These are phyloP conservation scores for Agelastica alni DNA, from an alignment of 2,888 invertebrate species.

Conservation along the genomic window DNA sequence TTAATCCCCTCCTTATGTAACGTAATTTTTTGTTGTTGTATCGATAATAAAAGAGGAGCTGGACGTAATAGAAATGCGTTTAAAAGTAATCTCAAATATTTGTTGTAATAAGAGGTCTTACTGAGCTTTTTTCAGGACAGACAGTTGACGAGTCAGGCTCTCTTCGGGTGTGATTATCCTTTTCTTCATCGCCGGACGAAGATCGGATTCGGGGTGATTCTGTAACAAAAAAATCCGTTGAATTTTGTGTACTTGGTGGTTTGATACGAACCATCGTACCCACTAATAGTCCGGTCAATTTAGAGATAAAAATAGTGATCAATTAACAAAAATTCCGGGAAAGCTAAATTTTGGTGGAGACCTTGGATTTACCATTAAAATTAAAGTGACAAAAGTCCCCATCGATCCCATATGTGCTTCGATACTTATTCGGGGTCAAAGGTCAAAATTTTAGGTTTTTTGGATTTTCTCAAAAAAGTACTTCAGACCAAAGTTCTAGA, in stretches of 20 bases:
- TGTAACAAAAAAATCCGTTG: constrained; percentile 43
- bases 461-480: not conserved
- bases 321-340: too few relatives aligned
- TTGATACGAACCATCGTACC: too few relatives aligned
- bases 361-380: too few relatives aligned
- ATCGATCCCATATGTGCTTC: too few relatives aligned
- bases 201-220: constrained; percentile 45
- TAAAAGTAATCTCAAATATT: constrained; percentile 14
- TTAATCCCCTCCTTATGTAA: constrained; percentile 16
- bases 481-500: not conserved
- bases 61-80: constrained; percentile 17
- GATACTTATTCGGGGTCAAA: too few relatives aligned
- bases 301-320: too few relatives aligned
- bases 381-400: too few relatives aligned
- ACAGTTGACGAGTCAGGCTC: constrained; percentile 66
- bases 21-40: constrained; percentile 11
- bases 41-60: constrained; percentile 23
- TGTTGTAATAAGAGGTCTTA: constrained; percentile 47
- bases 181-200: constrained; percentile 62
- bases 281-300: too few relatives aligned
- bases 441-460: too few relatives aligned
- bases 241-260: not conserved
- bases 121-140: constrained; percentile 67
- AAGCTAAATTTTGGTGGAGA: too few relatives aligned
- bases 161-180: constrained; percentile 68